Base-by-base conservation (phyloP, 2,113 vertebrate genomes). In the Lamprologus callipterus region DNA sequence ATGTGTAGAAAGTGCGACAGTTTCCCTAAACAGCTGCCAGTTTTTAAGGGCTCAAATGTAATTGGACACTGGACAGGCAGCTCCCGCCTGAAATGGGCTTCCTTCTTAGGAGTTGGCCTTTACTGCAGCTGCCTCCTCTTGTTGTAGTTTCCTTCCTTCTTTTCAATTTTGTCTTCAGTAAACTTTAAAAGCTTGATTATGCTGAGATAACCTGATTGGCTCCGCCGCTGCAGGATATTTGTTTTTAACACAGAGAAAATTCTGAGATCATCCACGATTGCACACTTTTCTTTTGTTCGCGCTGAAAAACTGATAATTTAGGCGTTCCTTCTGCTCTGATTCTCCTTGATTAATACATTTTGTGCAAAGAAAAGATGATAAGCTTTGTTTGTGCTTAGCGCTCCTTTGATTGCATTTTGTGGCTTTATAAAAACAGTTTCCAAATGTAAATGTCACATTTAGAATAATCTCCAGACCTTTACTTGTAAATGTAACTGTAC, bases 401-500 rank as follows among this genome's bases (percentile, higher is more conserved):
- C 40, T 47, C 0, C 68, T 73, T 73, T 73, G 68, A 73, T 17
- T 73, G 17, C 58, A 70, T 70, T 70, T 40, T 68, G 35, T 70
- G 65, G n/a, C 1, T 42, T 73, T 14, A 26, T 26, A 26, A 23
- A 45, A 73, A 10, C 37, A 45, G 65, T 45, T 73, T 63, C 17
- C 17, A 63, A 63, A 63, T 35, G 9, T 0, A 63, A 70, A 70
- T 70, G 65, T 45, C 5, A 70, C 65, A 42, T 13, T 70, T 16
- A 21, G 63, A 68, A 70, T 70, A 16, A 70, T 23, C 35, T 68
- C 7, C 35, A 68, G 8, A 23, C 23, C 60, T 65, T 65, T 65
- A 65, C 60, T 35, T 65, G 60, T 65, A 65, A 65, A 65, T 35
- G 60, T 65, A 35, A 37, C 60, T n/a, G 60, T 35, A 96, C 96